Evolutionary conservation across 2,797 vertebrate genomes (phyloP), one percentile per base, ranked within the genome.

Genomic region (Phoxinus dragarum): DNA sequence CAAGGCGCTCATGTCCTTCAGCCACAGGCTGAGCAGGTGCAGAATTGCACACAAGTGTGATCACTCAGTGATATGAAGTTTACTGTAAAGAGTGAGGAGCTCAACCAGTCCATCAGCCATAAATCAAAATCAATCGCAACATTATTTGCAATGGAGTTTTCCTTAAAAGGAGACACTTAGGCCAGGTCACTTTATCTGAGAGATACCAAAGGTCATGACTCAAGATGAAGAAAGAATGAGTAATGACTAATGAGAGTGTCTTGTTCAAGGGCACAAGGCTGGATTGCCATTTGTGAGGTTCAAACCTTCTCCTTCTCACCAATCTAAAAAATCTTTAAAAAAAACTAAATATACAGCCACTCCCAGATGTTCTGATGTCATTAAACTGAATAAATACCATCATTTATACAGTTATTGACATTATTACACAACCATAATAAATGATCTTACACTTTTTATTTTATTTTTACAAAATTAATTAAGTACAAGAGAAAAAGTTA

Each of bases 31-130:
- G 14, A 85, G 69, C 76, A 80, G 52, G 84, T 80, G 84, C 23
- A 59, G 49, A 54, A 72, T 34, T 69, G 47, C 61, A 64, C 40
- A 76, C 44, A 59, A 56, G 66, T 23, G 49, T 3, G 66, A 78
- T 78, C 19, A 36, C 74, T 69, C 64, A n/a, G 36, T 31, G 47
- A 84, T 71, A 77, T 75, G 10, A 84, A 56, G 83, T 84, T 79
- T 71, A 47, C 38, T 56, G 36, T 84, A 56, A 76, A 31, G 61
- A 19, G 23, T 78, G 74, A 71, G 47, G 21, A 14, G 21, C 49
- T 59, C n/a, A 21, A 31, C 17, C n/a, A n/a, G 82, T 42, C 34
- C 34, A 76, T 69, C 49, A n/a, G 36, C 27, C 36, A 54, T 69
- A 68, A 69, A 78, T 84, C 66, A 69, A 69, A 78, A n/a, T 56